Evolutionary conservation across 1,140 invertebrate genomes (phyloP).

Genomic region (Orussus abietinus): DNA sequence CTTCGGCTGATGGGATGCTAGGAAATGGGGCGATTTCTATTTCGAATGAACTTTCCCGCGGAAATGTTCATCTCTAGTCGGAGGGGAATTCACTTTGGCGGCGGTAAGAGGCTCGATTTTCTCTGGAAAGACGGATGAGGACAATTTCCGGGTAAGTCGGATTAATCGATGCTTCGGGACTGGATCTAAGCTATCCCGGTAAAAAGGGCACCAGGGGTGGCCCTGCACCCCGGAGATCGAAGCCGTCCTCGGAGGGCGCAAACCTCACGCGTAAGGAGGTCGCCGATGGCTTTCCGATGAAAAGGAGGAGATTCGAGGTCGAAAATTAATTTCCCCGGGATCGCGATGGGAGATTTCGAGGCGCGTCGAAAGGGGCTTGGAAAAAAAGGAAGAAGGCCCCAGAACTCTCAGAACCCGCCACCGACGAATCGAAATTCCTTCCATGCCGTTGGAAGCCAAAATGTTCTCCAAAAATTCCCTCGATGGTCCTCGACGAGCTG

Average conservation of each 20-base stretch:
- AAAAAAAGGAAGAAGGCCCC: too few relatives aligned
- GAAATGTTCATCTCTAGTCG: too few relatives aligned
- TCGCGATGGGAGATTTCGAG: slow-evolving; percentile 36
- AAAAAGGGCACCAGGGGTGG: slow-evolving; percentile 15
- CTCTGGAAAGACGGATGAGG: slow-evolving; percentile 33
- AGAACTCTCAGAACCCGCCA: too few relatives aligned
- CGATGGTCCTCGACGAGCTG: too few relatives aligned
- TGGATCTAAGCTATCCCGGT: slow-evolving; percentile 33
- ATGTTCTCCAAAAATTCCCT: too few relatives aligned
- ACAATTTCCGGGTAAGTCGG: slow-evolving; percentile 37
- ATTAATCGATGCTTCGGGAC: slow-evolving; percentile 36
- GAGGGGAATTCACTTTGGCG: too few relatives aligned
- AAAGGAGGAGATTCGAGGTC: slow-evolving; percentile 18
- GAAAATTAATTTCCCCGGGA: slow-evolving; percentile 41
- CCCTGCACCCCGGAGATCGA: slow-evolving; percentile 29
- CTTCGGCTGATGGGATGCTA: too few relatives aligned
- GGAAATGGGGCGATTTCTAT: too few relatives aligned
- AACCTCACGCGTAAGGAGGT: slow-evolving; percentile 34
- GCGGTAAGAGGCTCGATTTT: slow-evolving; percentile 17
- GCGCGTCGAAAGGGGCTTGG: too few relatives aligned
- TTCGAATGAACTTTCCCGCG: too few relatives aligned
- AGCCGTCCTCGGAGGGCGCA: slow-evolving; percentile 33
- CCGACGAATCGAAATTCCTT: too few relatives aligned
- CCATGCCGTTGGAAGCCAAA: too few relatives aligned
- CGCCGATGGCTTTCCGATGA: slow-evolving; percentile 14